Evolutionary conservation across 2,113 vertebrate genomes (phyloP).

Genomic region (Sinosuthora webbiana): DNA sequence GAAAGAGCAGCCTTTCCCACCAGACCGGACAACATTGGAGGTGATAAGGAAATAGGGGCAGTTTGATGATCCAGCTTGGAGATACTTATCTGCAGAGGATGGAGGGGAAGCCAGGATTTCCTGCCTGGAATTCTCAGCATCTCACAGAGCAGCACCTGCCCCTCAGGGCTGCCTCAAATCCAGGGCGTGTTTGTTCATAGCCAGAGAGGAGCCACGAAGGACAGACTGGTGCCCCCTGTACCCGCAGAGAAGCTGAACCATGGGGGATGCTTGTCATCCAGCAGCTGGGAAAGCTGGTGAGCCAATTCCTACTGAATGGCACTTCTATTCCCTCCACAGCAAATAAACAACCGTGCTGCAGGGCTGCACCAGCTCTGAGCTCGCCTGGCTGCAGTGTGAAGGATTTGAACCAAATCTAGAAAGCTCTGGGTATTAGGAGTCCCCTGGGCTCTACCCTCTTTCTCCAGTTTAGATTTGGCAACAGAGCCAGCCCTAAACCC

Average conservation of each 20-base stretch:
- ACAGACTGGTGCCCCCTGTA: neutral
- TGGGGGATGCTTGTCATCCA: conserved; percentile 14
- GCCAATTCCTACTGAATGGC: conserved; percentile 61
- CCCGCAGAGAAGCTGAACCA: conserved; percentile 1
- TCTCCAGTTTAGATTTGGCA: conserved; percentile 35
- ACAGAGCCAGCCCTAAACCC: neutral
- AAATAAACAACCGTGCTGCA: neutral
- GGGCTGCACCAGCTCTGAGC: neutral
- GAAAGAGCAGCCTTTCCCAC: neutral
- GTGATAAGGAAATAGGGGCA: neutral
- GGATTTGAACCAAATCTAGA: conserved; percentile 21
- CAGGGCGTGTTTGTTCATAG: fast-evolving
- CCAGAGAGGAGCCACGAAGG: neutral
- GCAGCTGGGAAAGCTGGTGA: conserved; percentile 50
- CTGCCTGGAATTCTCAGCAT: neutral
- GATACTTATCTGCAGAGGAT: neutral
- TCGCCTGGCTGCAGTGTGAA: neutral
- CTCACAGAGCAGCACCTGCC: neutral
- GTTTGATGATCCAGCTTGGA: neutral
- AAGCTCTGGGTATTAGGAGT: neutral
- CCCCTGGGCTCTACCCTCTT: conserved; percentile 43
- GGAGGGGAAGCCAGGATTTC: neutral
- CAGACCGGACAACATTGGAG: fast-evolving
- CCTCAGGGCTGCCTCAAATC: neutral
- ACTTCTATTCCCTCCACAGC: conserved; percentile 53